Evolutionary conservation across 1,140 invertebrate genomes (phyloP), one percentile per base, ranked within the genome.

Genomic region (Drosophila seguyi): DNA sequence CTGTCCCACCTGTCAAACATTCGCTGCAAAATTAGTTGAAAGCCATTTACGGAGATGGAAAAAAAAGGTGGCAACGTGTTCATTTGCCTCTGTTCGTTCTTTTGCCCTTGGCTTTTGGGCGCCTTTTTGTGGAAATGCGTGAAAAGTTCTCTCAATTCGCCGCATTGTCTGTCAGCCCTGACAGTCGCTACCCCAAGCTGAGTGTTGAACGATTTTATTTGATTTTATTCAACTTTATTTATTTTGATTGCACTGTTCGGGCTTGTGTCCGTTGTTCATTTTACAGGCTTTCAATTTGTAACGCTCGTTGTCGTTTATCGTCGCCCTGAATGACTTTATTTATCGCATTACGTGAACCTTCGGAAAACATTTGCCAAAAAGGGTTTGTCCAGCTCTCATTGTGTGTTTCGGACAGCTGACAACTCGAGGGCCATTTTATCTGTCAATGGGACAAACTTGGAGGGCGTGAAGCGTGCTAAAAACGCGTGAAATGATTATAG

Each of bases 191-290:
- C 31, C 60, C 53, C 41, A 31, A 79, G 45, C 45, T 34, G 57
- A 79, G 75, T 75, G 79, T 79, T 87, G 62, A 87, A 75, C 79
- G 79, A 73, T 76, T 88, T 87, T 65, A 87, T 83, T 79, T 73
- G 50, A 69, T 71, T 71, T 71, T 69, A 55, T 69, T 69, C 27
- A 16, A 50, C 65, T 41, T 79, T 76, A 72, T 87, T 79, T 88
- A 75, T 76, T 82, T 73, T 68, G 50, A 66, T 68, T 83, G 83
- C 83, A 79, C 84, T 83, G 81, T 87, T 86, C 61, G 72, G 56
- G 31, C 65, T 63, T 74, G 55, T 27, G 67, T 20, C 45, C 53
- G 63, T 45, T 78, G 78, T 75, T 85, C 78, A 81, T 50, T 81
- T 81, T 58, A 66, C 72, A 72, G 66, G 71, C 75, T 71, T 81